Evolutionary conservation across 2,888 invertebrate genomes (phyloP).

Genomic region (Endomychus coccineus): DNA sequence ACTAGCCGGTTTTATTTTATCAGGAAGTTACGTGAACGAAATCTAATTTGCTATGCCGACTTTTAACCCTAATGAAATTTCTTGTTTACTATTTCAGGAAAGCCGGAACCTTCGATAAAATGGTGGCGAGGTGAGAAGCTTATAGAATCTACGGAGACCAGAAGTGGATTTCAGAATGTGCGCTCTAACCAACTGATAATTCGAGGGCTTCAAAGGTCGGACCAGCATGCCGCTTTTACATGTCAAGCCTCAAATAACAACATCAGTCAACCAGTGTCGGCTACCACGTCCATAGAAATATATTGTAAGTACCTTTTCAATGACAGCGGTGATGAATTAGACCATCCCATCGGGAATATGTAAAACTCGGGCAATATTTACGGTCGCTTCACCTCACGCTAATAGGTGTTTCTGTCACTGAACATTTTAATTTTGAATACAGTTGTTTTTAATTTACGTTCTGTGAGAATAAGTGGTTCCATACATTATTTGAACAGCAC

Average conservation of each 20-base stretch:
- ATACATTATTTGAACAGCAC: too few relatives aligned
- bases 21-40: too few relatives aligned
- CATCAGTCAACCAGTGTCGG: constrained; percentile 59
- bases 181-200: constrained; percentile 56
- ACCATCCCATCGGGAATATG: constrained; percentile 5
- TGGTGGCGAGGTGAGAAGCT: constrained; percentile 68
- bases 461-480: too few relatives aligned
- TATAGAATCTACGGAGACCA: constrained; percentile 53
- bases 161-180: constrained; percentile 45
- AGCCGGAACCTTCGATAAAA: constrained; percentile 62
- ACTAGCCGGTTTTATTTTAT: too few relatives aligned
- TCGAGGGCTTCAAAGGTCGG: constrained; percentile 56
- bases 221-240: constrained; percentile 66
- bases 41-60: too few relatives aligned
- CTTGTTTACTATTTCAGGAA: constrained; percentile 58
- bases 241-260: constrained; percentile 74
- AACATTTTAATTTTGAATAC: neutral
- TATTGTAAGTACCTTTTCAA: constrained; percentile 54
- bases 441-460: too few relatives aligned
- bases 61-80: too few relatives aligned
- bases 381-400: neutral
- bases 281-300: constrained; percentile 66
- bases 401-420: neutral
- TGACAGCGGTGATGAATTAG: constrained; percentile 40
- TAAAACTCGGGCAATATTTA: too few relatives aligned